Percentiles rank a stretch among this genome's conserved stretches.
Evolutionary conservation across 2,797 vertebrate genomes (phyloP).

Genomic region (Leptatherina wallacei): DNA sequence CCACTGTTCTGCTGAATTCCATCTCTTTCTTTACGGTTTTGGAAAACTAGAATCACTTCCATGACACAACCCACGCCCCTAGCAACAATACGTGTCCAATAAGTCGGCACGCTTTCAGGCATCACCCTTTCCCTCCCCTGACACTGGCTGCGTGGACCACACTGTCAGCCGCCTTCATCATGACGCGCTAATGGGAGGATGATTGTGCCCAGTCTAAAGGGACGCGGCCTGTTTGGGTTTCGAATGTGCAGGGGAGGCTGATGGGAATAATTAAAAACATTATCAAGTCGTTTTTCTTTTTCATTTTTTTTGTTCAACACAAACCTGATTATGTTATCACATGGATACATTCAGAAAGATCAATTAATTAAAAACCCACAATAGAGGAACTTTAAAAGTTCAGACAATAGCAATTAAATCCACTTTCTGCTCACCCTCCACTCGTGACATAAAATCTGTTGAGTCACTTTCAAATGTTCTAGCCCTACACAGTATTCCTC

Average conservation of each 20-base stretch:
- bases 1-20: constrained; percentile 30
- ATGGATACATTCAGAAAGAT: background rate
- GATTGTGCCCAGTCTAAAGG: constrained; percentile 23
- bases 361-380: background rate
- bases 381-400: background rate
- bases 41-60: constrained; percentile 43
- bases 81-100: constrained; percentile 83
- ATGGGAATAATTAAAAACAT: too few species aligned
- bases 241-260: background rate
- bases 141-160: constrained; percentile 60
- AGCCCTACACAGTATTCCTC: too few species aligned
- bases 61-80: constrained; percentile 76
- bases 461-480: background rate
- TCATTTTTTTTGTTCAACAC: background rate
- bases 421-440: background rate
- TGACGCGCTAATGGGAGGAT: constrained; percentile 60
- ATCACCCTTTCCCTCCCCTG: constrained; percentile 60
- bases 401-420: background rate
- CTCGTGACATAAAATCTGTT: background rate
- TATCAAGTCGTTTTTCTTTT: too few species aligned
- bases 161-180: constrained; percentile 48
- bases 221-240: constrained; percentile 22
- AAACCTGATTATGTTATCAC: background rate
- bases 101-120: constrained; percentile 70
- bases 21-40: constrained; percentile 27